These are phyloP conservation scores for Caenorhabditis sp. DNA, from an alignment of 2,888 invertebrate genomes.

Conservation along the genomic window DNA sequence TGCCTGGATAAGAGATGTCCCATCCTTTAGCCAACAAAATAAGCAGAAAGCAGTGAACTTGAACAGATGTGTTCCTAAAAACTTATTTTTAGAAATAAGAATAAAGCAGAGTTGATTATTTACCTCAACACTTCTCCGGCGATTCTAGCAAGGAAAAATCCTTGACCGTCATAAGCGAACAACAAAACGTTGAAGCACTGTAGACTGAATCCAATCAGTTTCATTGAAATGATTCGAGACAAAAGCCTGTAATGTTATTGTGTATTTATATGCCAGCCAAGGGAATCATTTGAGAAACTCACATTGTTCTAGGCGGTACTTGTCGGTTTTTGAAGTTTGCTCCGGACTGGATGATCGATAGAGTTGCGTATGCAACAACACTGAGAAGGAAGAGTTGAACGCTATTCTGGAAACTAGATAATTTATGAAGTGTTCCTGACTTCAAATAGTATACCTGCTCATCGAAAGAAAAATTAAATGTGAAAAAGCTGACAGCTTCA, in stretches of 20 bases:
- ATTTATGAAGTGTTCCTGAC: no score
- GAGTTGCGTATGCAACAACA: conserved; percentile 63
- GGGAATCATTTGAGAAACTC: no score
- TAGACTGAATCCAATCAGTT: conserved; percentile 88
- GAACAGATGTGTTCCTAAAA: conserved; percentile 83
- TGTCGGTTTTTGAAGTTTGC: conserved; percentile 62
- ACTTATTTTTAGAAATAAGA: no score
- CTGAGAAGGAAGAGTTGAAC: conserved; percentile 90
- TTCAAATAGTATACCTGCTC: conserved; percentile 85
- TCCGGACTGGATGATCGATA: conserved; percentile 65
- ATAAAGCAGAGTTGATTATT: not conserved
- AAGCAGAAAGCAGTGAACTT: conserved; percentile 94
- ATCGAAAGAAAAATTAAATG: conserved; percentile 97
- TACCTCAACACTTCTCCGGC: conserved; percentile 89
- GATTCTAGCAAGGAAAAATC: conserved; percentile 90
- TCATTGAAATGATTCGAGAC: conserved; percentile 66
- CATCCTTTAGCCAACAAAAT: conserved; percentile 96
- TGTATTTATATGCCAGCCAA: no score
- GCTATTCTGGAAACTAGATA: conserved; percentile 86
- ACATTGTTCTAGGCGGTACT: conserved; percentile 60
- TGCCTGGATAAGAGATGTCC: conserved; percentile 87
- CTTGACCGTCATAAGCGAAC: conserved; percentile 93
- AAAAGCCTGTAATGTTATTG: conserved; percentile 66
- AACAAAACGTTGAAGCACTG: conserved; percentile 93
- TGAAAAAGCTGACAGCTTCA: conserved; percentile 89